Evolutionary conservation across 2,888 invertebrate species (phyloP).

Genomic region (Platypus cylindrus): DNA sequence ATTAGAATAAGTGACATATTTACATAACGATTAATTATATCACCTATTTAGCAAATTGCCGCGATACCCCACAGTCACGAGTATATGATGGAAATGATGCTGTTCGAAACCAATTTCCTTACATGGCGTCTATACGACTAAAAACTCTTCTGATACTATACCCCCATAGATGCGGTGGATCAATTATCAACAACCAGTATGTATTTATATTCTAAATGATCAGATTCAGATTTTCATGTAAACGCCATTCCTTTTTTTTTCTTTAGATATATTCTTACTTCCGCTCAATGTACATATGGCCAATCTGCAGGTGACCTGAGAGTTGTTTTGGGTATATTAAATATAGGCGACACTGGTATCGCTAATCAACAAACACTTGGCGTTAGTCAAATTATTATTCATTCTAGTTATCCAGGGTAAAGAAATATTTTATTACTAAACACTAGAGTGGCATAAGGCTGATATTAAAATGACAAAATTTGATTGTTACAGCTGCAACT

Average conservation of each 20-base stretch:
- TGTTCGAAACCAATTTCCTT: slow-evolving; percentile 35
- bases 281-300: slow-evolving; percentile 5
- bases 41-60: too few relatives aligned
- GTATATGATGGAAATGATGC: slow-evolving; percentile 38
- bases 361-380: slow-evolving; percentile 15
- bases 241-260: too few relatives aligned
- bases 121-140: slow-evolving; percentile 36
- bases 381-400: slow-evolving; percentile 17
- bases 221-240: too few relatives aligned
- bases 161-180: slow-evolving; percentile 34
- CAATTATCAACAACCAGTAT: slow-evolving; percentile 23
- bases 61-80: too few relatives aligned
- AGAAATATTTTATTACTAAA: not conserved
- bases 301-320: slow-evolving; percentile 6
- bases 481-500: too few relatives aligned
- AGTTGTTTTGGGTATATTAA: slow-evolving; percentile 21
- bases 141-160: not conserved
- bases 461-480: too few relatives aligned
- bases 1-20: too few relatives aligned
- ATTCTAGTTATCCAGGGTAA: slow-evolving; percentile 20
- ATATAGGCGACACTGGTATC: slow-evolving; percentile 14
- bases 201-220: too few relatives aligned
- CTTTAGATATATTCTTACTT: slow-evolving; percentile 5
- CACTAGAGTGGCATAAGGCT: too few relatives aligned
- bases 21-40: too few relatives aligned